Evolutionary conservation across 2,113 vertebrate species (phyloP).

Genomic region (Tricholaema leucomelas): DNA sequence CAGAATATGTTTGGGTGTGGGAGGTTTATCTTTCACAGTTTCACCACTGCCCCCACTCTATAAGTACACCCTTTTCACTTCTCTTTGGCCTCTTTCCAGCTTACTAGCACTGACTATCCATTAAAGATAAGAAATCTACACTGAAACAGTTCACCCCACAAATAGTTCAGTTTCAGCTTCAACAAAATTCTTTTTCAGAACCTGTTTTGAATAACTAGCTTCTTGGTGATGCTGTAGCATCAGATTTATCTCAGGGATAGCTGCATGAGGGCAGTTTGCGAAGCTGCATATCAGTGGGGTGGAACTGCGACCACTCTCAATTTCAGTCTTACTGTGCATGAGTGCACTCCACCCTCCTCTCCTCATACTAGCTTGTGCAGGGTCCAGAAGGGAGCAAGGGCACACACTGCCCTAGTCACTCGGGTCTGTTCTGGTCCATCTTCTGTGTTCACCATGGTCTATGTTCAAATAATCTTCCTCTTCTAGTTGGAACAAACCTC

Average conservation of each 20-base stretch:
- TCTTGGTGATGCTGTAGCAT: neutral
- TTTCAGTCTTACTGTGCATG: neutral
- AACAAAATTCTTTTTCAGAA: neutral
- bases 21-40: neutral
- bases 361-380: neutral
- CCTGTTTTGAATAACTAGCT: neutral
- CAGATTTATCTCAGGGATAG: neutral
- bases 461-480: neutral
- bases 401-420: neutral
- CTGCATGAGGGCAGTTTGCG: neutral
- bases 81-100: neutral
- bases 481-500: neutral
- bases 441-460: neutral
- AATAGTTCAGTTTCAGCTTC: neutral
- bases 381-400: neutral
- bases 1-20: neutral
- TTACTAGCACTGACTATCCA: neutral
- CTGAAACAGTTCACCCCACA: neutral
- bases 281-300: neutral
- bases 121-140: neutral
- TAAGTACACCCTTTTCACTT: neutral
- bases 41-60: neutral
- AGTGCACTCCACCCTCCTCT: neutral
- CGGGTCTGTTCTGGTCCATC: neutral
- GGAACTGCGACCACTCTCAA: neutral